A percentile compares a stretch with the other conserved stretches of the same genome.
Conservation (phyloP, 1,140 invertebrate species). For the Diorhabda carinulata region DNA sequence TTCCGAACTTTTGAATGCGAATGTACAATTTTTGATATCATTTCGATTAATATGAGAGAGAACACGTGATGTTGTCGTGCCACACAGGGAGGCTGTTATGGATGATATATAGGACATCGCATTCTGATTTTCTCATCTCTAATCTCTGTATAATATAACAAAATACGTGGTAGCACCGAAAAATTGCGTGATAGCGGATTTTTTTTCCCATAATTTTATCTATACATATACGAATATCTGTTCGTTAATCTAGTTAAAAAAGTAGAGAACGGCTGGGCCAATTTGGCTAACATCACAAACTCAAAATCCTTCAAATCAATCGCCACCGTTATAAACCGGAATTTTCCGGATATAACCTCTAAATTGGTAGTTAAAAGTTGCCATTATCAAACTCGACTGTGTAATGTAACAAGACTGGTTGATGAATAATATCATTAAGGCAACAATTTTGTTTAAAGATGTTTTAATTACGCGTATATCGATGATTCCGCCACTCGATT, state of each 20-base stretch:
- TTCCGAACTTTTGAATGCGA: constrained; percentile 1
- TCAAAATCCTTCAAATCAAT: not conserved
- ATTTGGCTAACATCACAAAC: not conserved
- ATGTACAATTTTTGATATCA: constrained; percentile 16
- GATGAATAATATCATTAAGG: too few relatives aligned
- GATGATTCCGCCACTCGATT: too few relatives aligned
- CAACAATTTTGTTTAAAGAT: too few relatives aligned
- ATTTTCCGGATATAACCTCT: too few relatives aligned
- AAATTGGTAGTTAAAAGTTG: too few relatives aligned
- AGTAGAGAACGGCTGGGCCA: not conserved
- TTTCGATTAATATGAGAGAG: constrained; percentile 23
- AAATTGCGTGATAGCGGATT: constrained; percentile 12
- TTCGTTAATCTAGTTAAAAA: not conserved
- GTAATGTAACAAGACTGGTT: too few relatives aligned
- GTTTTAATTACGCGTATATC: too few relatives aligned
- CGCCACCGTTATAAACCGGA: too few relatives aligned
- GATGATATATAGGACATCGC: constrained; percentile 13
- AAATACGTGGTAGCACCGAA: not conserved
- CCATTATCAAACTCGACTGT: too few relatives aligned
- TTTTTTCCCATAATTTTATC: constrained; percentile 7
- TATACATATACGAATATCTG: not conserved
- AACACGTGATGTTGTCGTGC: constrained; percentile 11
- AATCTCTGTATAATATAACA: constrained; percentile 11
- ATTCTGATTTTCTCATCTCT: not conserved
- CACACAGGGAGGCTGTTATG: constrained; percentile 3